A percentile compares a stretch with the other conserved stretches of the same genome.
phyloP scores from a whole-genome alignment of 2,113 vertebrate species.

The Butorides virescens region DNA sequence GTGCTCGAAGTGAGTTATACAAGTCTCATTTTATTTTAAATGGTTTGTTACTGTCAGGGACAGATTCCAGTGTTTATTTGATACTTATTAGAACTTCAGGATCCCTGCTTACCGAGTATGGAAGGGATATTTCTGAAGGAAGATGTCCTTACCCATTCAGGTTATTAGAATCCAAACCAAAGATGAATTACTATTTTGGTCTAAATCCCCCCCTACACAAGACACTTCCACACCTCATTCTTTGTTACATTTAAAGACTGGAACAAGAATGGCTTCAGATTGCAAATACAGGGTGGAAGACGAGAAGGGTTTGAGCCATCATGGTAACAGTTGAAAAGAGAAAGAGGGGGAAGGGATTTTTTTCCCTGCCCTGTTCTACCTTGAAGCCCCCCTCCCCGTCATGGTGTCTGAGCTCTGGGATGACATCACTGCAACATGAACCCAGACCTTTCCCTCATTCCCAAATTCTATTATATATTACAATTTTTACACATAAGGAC shows the following conservation, averaged over 20 bases:
- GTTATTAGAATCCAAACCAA: not conserved
- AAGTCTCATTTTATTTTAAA: not conserved
- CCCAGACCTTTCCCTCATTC: not conserved
- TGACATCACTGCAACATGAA: not conserved
- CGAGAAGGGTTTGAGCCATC: not conserved
- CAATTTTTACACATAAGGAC: not conserved
- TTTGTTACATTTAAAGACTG: not conserved
- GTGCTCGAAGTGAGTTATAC: not conserved
- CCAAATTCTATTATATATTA: not conserved
- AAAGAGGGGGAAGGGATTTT: not conserved
- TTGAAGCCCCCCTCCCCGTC: not conserved
- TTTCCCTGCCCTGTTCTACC: not conserved
- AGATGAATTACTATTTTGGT: not conserved
- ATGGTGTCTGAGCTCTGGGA: not conserved
- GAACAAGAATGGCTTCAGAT: not conserved
- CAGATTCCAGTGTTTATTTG: not conserved
- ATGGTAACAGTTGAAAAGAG: not conserved
- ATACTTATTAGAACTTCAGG: not conserved
- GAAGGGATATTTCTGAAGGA: not conserved
- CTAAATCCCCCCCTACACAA: not conserved
- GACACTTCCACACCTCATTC: not conserved
- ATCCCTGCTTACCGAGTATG: rapidly evolving
- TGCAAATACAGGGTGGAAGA: not conserved
- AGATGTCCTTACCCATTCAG: not conserved
- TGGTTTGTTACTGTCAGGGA: not conserved